Conservation (phyloP, 2,113 vertebrate species). For the Equus quagga region DNA sequence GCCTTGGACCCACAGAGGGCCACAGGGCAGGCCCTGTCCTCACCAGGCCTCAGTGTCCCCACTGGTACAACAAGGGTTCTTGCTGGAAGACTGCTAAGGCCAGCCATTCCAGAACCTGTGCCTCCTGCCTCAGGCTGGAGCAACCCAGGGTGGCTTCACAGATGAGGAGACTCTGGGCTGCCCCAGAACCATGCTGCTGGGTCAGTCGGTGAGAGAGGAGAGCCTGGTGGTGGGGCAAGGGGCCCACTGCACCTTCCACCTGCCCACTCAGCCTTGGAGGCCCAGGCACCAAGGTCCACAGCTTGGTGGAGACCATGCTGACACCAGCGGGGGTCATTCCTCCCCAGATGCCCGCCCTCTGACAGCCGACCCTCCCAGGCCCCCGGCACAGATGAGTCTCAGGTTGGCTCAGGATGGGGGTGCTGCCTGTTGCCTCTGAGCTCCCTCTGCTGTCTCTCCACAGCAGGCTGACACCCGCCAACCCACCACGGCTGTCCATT, state of each 20-base stretch:
- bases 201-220: background rate
- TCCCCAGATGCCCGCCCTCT: rapidly evolving
- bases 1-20: background rate
- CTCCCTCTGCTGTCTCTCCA: background rate
- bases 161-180: background rate
- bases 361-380: background rate
- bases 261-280: background rate
- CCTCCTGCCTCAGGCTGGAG: background rate
- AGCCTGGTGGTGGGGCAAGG: rapidly evolving
- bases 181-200: rapidly evolving
- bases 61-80: rapidly evolving
- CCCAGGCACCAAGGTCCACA: background rate
- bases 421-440: too few species aligned
- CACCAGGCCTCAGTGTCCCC: rapidly evolving
- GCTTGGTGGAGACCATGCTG: background rate
- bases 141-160: background rate
- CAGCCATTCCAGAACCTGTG: background rate
- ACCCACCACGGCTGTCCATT: rapidly evolving
- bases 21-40: background rate
- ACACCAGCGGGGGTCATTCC: rapidly evolving
- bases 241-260: background rate
- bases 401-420: rapidly evolving
- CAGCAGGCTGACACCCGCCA: rapidly evolving
- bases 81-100: background rate
- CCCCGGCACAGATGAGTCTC: rapidly evolving